Conservation (phyloP, 2,888 invertebrate genomes). For the Altica lythri region DNA sequence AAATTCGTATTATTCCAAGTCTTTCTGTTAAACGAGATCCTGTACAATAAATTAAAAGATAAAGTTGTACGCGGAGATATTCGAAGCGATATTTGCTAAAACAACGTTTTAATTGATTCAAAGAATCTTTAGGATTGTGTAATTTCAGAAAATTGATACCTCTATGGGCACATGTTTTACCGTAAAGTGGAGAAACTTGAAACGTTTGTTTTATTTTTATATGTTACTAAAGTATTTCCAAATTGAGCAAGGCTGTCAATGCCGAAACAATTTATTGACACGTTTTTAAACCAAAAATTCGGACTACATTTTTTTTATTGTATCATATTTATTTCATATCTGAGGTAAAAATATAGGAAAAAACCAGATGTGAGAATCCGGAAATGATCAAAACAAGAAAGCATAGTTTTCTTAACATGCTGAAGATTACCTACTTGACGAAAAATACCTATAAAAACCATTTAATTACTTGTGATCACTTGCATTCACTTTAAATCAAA, state of each 20-base stretch:
- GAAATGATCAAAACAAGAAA: too few relatives aligned
- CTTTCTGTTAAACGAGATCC: constrained; percentile 24
- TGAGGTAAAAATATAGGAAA: too few relatives aligned
- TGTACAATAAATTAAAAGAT: constrained; percentile 26
- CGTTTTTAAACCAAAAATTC: too few relatives aligned
- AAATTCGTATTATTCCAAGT: constrained; percentile 19
- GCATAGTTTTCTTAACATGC: too few relatives aligned
- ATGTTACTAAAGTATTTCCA: constrained; percentile 11
- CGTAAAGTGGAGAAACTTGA: constrained; percentile 23
- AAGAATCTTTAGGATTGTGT: constrained; percentile 26
- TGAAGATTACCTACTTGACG: too few relatives aligned
- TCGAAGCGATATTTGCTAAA: constrained; percentile 24
- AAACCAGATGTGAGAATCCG: too few relatives aligned
- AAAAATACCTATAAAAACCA: too few relatives aligned
- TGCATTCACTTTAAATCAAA: too few relatives aligned
- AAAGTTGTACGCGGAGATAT: constrained; percentile 23
- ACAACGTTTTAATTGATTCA: constrained; percentile 26
- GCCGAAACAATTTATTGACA: background rate
- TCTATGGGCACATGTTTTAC: constrained; percentile 16
- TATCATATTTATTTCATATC: too few relatives aligned
- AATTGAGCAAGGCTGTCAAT: background rate
- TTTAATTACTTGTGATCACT: too few relatives aligned
- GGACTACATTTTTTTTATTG: too few relatives aligned
- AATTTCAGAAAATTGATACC: constrained; percentile 27
- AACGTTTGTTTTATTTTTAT: constrained; percentile 4